Conservation (phyloP, 2,888 invertebrate genomes). For the Pollenia griseotomentosa region DNA sequence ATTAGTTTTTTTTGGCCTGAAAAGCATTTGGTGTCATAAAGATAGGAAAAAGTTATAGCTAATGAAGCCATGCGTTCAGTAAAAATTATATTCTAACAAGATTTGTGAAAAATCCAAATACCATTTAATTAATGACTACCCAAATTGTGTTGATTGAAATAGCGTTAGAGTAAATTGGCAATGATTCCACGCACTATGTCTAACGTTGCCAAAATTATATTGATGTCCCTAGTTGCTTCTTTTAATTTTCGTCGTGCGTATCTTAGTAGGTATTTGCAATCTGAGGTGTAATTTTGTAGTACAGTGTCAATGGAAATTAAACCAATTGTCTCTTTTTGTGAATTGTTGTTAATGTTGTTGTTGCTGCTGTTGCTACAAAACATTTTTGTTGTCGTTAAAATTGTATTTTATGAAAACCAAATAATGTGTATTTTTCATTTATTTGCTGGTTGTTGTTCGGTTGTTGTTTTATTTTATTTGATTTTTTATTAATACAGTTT, state of each 20-base stretch:
- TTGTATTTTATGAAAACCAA: conserved; percentile 61
- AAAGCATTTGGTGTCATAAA: too few relatives aligned
- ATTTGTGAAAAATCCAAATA: too few relatives aligned
- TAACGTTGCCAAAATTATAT: too few relatives aligned
- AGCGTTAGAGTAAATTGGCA: too few relatives aligned
- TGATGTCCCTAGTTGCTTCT: too few relatives aligned
- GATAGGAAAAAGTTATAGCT: too few relatives aligned
- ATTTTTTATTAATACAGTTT: conserved; percentile 44
- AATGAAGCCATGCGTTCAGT: too few relatives aligned
- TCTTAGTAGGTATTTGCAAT: neutral
- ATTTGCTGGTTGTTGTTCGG: conserved; percentile 50
- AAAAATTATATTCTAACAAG: too few relatives aligned
- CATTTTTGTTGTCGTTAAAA: conserved; percentile 62
- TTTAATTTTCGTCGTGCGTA: neutral
- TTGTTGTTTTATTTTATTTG: conserved; percentile 59
- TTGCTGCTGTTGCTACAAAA: conserved; percentile 53
- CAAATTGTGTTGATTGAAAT: too few relatives aligned
- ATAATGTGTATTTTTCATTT: conserved; percentile 55
- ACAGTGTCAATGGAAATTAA: conserved; percentile 47
- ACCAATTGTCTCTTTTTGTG: conserved; percentile 49
- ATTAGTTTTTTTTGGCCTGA: too few relatives aligned
- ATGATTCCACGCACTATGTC: too few relatives aligned
- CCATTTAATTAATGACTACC: too few relatives aligned
- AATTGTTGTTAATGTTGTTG: neutral
- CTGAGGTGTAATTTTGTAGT: neutral